Evolutionary conservation across 2,797 vertebrate genomes (phyloP).

Genomic region (Myotis vivesi): DNA sequence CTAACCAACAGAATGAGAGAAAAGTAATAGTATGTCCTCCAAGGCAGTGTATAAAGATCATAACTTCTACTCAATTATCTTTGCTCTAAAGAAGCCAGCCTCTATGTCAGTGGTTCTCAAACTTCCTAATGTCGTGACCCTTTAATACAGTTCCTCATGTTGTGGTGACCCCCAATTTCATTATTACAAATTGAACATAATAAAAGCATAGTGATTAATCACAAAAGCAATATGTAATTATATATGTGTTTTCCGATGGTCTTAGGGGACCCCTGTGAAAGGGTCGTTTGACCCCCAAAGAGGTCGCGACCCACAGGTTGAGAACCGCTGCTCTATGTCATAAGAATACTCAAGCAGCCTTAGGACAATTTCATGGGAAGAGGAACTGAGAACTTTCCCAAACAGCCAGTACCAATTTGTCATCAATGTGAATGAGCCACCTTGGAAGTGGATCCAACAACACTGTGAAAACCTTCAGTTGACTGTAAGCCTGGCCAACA

Average conservation of each 20-base stretch:
- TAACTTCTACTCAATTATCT: neutral
- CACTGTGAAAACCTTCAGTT: neutral
- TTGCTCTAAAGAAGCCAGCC: neutral
- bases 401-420: neutral
- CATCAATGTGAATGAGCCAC: neutral
- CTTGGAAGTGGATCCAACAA: neutral
- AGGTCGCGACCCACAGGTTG: too few relatives aligned
- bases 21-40: neutral
- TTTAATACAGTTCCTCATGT: too few relatives aligned
- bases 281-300: too few relatives aligned
- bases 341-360: neutral
- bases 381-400: neutral
- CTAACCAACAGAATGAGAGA: neutral
- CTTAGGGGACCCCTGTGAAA: too few relatives aligned
- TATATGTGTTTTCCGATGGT: too few relatives aligned
- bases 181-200: too few relatives aligned
- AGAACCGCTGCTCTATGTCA: too few relatives aligned
- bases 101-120: too few relatives aligned
- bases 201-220: too few relatives aligned
- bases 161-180: too few relatives aligned
- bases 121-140: too few relatives aligned
- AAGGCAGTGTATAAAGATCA: neutral
- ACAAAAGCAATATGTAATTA: too few relatives aligned
- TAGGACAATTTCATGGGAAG: neutral
- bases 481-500: neutral